Evolutionary conservation across 2,113 vertebrate species (phyloP).

Genomic region (Ptilonorhynchus violaceus): DNA sequence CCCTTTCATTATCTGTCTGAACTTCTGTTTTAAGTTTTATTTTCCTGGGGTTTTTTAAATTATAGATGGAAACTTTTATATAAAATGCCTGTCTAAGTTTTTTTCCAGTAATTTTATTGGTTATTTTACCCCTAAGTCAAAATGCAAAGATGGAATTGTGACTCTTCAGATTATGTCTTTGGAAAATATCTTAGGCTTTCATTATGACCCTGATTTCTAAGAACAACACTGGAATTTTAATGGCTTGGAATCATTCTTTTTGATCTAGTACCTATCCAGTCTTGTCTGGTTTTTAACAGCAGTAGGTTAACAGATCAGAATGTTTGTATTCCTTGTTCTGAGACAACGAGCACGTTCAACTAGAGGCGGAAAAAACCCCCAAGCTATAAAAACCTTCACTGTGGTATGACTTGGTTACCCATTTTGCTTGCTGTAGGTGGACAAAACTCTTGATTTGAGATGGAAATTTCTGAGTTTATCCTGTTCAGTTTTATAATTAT

Average conservation of each 20-base stretch:
- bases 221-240: background rate
- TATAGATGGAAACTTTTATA: background rate
- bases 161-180: background rate
- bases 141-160: background rate
- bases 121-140: background rate
- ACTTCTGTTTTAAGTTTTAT: background rate
- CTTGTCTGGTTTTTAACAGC: background rate
- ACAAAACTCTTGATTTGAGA: background rate
- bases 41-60: background rate
- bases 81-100: background rate
- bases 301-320: background rate
- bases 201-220: background rate
- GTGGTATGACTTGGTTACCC: background rate
- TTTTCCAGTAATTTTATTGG: background rate
- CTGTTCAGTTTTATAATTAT: background rate
- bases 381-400: background rate
- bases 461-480: background rate
- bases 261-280: background rate
- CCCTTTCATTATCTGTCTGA: background rate
- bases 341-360: background rate
- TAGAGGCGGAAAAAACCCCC: rapidly evolving
- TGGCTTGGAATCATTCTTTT: background rate
- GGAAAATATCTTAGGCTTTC: background rate
- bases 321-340: background rate
- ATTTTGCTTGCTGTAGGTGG: background rate